Conservation (phyloP, 2,888 invertebrate genomes). For the Pheosia gnoma region DNA sequence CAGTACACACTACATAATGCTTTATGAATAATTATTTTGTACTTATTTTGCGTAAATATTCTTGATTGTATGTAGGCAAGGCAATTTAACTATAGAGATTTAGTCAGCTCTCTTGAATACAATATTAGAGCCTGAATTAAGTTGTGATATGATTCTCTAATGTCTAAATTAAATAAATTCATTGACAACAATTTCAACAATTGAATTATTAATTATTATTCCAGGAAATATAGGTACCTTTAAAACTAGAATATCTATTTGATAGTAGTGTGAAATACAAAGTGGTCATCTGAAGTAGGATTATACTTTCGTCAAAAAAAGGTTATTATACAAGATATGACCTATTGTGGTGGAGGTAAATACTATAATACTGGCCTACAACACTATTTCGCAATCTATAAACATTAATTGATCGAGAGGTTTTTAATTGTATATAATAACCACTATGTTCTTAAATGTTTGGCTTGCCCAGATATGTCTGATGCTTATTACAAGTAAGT, state of each 20-base stretch:
- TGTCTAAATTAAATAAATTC: not conserved
- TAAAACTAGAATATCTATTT: too few relatives aligned
- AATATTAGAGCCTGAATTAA: not conserved
- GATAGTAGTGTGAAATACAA: too few relatives aligned
- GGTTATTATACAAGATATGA: too few relatives aligned
- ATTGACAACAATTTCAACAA: not conserved
- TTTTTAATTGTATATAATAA: slow-evolving; percentile 8
- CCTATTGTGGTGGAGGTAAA: not conserved
- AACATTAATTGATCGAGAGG: slow-evolving; percentile 14
- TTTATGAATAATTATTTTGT: not conserved
- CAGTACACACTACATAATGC: not conserved
- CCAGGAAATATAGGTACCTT: too few relatives aligned
- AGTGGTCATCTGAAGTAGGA: too few relatives aligned
- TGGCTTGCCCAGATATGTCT: slow-evolving; percentile 36
- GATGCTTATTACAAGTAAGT: slow-evolving; percentile 15
- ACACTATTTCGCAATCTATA: slow-evolving; percentile 2
- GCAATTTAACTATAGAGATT: too few relatives aligned
- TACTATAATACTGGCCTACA: not conserved
- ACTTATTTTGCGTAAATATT: not conserved
- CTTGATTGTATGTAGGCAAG: not conserved
- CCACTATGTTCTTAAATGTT: slow-evolving; percentile 19
- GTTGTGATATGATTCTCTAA: not conserved
- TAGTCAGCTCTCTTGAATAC: too few relatives aligned
- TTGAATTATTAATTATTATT: not conserved
- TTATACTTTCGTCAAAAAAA: too few relatives aligned